Conservation (phyloP, 2,888 invertebrate species). For the Molorchus minor region DNA sequence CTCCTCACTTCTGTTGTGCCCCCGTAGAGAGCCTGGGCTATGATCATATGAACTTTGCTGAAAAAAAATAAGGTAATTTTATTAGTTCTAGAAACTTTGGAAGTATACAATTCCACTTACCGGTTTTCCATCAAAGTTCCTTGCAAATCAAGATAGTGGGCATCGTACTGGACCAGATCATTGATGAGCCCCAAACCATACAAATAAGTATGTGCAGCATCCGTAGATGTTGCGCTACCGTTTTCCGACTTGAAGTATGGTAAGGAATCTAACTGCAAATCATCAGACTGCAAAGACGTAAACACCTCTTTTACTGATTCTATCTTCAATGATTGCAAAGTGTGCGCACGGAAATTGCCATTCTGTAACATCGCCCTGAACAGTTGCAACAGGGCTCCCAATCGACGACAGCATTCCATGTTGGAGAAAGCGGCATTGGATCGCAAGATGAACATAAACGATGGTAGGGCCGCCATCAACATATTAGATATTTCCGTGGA, state of each 20-base stretch:
- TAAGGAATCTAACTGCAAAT: slow-evolving; percentile 29
- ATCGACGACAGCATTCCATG: slow-evolving; percentile 46
- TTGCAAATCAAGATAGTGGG: slow-evolving; percentile 62
- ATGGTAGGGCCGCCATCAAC: slow-evolving; percentile 58
- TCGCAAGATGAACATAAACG: slow-evolving; percentile 59
- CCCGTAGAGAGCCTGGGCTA: slow-evolving; percentile 65
- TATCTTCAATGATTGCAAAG: slow-evolving; percentile 19
- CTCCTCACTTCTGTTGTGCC: slow-evolving; percentile 62
- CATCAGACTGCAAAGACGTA: slow-evolving; percentile 57
- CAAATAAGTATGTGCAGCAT: slow-evolving; percentile 63
- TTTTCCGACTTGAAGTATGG: slow-evolving; percentile 37
- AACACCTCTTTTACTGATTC: slow-evolving; percentile 59
- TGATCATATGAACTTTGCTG: slow-evolving; percentile 63
- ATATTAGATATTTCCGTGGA: slow-evolving; percentile 37
- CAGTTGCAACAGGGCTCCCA: slow-evolving; percentile 64
- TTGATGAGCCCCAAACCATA: slow-evolving; percentile 64
- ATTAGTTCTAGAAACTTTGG: background rate
- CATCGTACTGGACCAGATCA: slow-evolving; percentile 62
- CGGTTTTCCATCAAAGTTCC: slow-evolving; percentile 58
- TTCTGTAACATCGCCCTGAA: slow-evolving; percentile 62
- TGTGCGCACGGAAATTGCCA: slow-evolving; percentile 31
- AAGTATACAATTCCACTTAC: slow-evolving; percentile 42
- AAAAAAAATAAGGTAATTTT: slow-evolving; percentile 22
- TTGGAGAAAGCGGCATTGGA: slow-evolving; percentile 47
- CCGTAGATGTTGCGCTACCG: slow-evolving; percentile 49